A percentile compares a stretch with the other conserved stretches of the same genome.
Conservation (phyloP, 2,888 invertebrate genomes). For the Latrodectus elegans region DNA sequence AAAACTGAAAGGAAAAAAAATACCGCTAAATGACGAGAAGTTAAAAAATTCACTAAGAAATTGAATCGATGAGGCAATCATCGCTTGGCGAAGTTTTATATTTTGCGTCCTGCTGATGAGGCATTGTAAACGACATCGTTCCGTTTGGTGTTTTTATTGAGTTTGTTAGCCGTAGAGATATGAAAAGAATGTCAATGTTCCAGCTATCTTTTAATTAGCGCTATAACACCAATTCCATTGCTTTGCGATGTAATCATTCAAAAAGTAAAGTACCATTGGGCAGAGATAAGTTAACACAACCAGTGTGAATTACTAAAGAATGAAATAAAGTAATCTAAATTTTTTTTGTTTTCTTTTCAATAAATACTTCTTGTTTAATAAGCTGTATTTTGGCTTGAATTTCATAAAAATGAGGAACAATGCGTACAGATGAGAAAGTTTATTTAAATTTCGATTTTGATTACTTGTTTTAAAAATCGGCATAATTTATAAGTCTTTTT, state of each 20-base stretch:
- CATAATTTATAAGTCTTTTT: no score
- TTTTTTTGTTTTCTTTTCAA: no score
- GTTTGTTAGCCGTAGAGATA: constrained; percentile 1
- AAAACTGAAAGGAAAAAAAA: not conserved
- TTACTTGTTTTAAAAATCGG: no score
- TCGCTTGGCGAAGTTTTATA: constrained; percentile 43
- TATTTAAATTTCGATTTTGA: no score
- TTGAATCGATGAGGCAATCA: constrained; percentile 61
- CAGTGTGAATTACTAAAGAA: not conserved
- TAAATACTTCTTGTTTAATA: no score
- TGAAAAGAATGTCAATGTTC: not conserved
- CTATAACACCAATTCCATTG: not conserved
- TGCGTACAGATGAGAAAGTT: no score
- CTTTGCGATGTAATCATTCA: not conserved
- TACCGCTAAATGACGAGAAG: constrained; percentile 20
- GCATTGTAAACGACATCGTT: constrained; percentile 20
- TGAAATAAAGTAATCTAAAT: no score
- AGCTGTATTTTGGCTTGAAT: no score
- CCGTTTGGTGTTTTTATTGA: constrained; percentile 1
- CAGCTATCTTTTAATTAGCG: not conserved
- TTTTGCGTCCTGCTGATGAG: constrained; percentile 14
- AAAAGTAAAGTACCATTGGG: not conserved
- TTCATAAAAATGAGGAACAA: no score
- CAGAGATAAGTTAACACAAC: not conserved
- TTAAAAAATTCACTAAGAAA: constrained; percentile 34